These are phyloP conservation scores for Eristalis tenax DNA, from an alignment of 2,888 invertebrate species.

Conservation along the genomic window DNA sequence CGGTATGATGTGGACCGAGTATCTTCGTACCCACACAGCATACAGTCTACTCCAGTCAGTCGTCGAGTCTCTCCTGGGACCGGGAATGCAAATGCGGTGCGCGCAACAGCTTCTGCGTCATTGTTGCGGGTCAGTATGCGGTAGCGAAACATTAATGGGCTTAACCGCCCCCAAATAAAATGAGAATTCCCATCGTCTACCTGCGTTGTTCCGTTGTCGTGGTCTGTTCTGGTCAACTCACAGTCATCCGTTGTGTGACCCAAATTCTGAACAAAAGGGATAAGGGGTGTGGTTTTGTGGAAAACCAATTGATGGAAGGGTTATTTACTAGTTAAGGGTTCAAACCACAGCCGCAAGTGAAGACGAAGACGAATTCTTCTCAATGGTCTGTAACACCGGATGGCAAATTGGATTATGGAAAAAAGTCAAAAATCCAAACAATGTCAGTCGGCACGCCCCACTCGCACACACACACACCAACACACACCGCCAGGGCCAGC, in stretches of 20 bases:
- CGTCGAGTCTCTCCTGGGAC: background rate
- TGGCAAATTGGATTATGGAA: constrained; percentile 66
- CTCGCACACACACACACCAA: background rate
- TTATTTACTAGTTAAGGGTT: constrained; percentile 55
- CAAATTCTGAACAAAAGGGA: constrained; percentile 60
- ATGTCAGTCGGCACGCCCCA: constrained; percentile 50
- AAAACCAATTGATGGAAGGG: constrained; percentile 62
- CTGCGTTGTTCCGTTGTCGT: constrained; percentile 9
- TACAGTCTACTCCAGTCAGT: background rate
- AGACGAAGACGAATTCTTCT: constrained; percentile 47
- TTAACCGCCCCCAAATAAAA: constrained; percentile 66
- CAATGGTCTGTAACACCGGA: constrained; percentile 42
- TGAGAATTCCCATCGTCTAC: constrained; percentile 41
- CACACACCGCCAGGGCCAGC: background rate
- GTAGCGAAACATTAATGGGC: constrained; percentile 69
- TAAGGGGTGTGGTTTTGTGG: constrained; percentile 63
- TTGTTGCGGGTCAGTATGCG: constrained; percentile 46
- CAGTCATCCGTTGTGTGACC: constrained; percentile 38
- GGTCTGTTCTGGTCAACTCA: background rate
- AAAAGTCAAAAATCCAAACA: constrained; percentile 61
- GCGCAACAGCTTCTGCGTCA: constrained; percentile 34
- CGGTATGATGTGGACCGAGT: background rate
- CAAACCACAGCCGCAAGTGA: constrained; percentile 45
- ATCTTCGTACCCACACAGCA: background rate
- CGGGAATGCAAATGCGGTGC: constrained; percentile 49